Percentiles rank a stretch among this genome's conserved stretches.
These are phyloP conservation scores for Nycticryphes semicollaris DNA, from an alignment of 2,113 vertebrate species.

Conservation along the genomic window DNA sequence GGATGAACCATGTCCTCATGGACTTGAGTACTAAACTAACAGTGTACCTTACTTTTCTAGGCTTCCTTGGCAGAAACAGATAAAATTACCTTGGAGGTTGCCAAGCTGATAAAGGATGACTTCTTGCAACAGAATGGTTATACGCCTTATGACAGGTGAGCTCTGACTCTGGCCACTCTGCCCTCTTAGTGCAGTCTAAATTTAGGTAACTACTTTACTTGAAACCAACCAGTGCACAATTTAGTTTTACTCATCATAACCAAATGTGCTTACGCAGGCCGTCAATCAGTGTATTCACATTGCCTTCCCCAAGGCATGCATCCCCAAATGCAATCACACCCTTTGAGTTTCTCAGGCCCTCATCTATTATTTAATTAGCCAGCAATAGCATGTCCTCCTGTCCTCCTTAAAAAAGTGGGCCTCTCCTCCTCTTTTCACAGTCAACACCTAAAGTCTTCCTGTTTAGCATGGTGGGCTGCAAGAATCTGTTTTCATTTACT, in stretches of 20 bases:
- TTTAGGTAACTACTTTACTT: not conserved
- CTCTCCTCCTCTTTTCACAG: no score
- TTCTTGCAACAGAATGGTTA: conserved; percentile 98
- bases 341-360: not conserved
- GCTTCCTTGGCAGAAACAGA: conserved; percentile 96
- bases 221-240: not conserved
- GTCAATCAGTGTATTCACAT: rapidly evolving
- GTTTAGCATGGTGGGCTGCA: not conserved
- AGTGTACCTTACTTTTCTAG: conserved; percentile 65
- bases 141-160: conserved; percentile 93
- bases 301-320: not conserved
- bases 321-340: not conserved
- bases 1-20: not conserved
- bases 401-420: no score
- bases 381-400: not conserved
- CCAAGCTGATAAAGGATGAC: conserved; percentile 97
- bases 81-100: conserved; percentile 97
- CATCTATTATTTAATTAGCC: not conserved
- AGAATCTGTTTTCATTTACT: not conserved
- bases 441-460: not conserved
- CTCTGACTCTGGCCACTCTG: not conserved
- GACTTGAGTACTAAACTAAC: not conserved
- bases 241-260: not conserved
- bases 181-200: not conserved
- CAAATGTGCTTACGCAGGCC: not conserved